Evolutionary conservation across 2,113 vertebrate genomes (phyloP), one percentile per base, ranked within the genome.

Genomic region (Mionectes macconnelli): DNA sequence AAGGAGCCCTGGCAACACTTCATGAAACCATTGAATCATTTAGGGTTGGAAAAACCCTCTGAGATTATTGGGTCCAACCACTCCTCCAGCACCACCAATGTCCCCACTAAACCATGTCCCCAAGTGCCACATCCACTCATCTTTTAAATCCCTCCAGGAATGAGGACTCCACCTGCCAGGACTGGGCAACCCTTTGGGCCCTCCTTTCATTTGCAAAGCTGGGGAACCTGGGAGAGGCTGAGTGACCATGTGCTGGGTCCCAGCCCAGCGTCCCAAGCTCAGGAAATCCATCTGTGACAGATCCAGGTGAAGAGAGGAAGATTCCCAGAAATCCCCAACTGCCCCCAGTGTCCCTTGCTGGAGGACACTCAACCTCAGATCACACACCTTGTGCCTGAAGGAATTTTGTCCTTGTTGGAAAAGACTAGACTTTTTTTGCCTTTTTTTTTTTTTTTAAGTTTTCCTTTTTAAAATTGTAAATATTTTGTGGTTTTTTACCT

Each of bases 391-490:
- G 57, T 1, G 0, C 7, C n/a, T 49, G 16, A 10, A 27, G 15
- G 3, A 0, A 0, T 20, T 49, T 77, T 40, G 40, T 4, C 23
- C 6, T 16, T 8, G 3, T 30, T 59, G 40, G 49, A 68, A 89
- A 56, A 49, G 6, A 40, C 4, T 6, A 15, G 19, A 30, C 0
- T 15, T 37, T 84, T 40, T 19, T 24, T 19, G 31, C 3, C 4
- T 19, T 15, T 27, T 19, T 30, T 15, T 25, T 44, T 44, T 15
- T 12, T 14, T 39, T 3, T 12, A 45, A 33, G 9, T 30, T 47
- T 70, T n/a, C 50, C 3, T 21, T 72, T 72, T 25, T 4, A 14
- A 60, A 92, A 16, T 3, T 6, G 18, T 57, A 62, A 50, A 1
- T 56, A 35, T 57, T 89, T 73, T 73, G n/a, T 37, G 23, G 0